Evolutionary conservation across 2,888 invertebrate species (phyloP).

Genomic region (Drosophila leonis): DNA sequence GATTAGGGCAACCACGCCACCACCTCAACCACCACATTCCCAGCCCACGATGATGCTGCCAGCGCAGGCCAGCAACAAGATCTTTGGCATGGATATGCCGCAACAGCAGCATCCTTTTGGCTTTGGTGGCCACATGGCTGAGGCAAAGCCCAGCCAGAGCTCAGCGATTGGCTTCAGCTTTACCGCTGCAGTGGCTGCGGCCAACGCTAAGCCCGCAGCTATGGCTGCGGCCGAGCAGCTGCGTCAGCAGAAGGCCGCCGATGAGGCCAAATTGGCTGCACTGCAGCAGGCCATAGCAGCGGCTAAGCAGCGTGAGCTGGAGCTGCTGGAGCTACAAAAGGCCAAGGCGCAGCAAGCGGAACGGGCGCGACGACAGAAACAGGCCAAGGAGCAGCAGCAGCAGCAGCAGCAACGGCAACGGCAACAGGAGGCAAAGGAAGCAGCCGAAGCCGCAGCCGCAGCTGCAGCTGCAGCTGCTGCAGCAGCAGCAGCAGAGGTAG

Average conservation of each 20-base stretch:
- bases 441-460: not conserved
- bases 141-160: not conserved
- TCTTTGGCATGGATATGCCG: slow-evolving; percentile 4
- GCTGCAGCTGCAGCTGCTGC: slow-evolving; percentile 4
- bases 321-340: slow-evolving; percentile 48
- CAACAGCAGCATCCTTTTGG: not conserved
- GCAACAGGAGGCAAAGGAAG: not conserved
- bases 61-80: not conserved
- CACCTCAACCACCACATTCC: slow-evolving; percentile 7
- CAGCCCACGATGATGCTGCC: not conserved
- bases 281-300: slow-evolving; percentile 54
- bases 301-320: slow-evolving; percentile 56
- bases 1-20: slow-evolving; percentile 48
- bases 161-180: slow-evolving; percentile 13
- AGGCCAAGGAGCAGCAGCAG: slow-evolving; percentile 15
- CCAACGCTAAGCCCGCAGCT: slow-evolving; percentile 23
- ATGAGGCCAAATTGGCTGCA: slow-evolving; percentile 45
- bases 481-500: not conserved
- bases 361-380: slow-evolving; percentile 22
- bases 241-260: slow-evolving; percentile 33
- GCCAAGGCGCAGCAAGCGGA: slow-evolving; percentile 47
- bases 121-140: slow-evolving; percentile 19
- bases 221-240: not conserved
- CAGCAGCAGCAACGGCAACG: not conserved
- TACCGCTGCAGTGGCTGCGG: slow-evolving; percentile 17